Conservation (phyloP, 1,140 invertebrate genomes). For the Grapholita molesta region DNA sequence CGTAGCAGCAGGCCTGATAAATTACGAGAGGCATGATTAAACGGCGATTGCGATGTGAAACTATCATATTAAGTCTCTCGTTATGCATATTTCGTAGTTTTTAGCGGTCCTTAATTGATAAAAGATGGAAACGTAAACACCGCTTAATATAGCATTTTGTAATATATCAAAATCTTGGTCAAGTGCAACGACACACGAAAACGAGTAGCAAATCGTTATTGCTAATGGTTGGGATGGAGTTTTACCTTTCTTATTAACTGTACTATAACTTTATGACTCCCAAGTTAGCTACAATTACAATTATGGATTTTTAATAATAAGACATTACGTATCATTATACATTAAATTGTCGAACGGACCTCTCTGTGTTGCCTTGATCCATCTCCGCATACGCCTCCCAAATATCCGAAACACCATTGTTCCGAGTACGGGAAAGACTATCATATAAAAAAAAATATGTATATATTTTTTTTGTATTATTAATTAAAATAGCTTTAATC, state of each 20-base stretch:
- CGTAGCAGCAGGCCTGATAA: conserved; percentile 61
- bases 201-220: neutral
- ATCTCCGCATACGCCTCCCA: no score
- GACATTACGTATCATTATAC: no score
- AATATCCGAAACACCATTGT: no score
- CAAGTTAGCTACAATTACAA: no score
- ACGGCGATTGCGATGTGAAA: conserved; percentile 46
- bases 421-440: no score
- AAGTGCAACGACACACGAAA: neutral
- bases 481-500: no score
- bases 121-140: conserved; percentile 22
- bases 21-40: conserved; percentile 70
- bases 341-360: no score
- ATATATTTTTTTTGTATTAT: no score
- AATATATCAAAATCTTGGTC: conserved; percentile 1
- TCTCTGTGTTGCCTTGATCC: no score
- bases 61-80: conserved; percentile 32
- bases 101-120: conserved; percentile 29
- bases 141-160: conserved; percentile 11
- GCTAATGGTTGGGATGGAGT: neutral
- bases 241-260: conserved; percentile 17
- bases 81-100: conserved; percentile 29
- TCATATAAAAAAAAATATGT: no score
- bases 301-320: no score
- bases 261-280: no score